Percentiles rank a stretch among this genome's conserved stretches.
Evolutionary conservation across 2,113 vertebrate species (phyloP).

Genomic region (Vicugna pacos): DNA sequence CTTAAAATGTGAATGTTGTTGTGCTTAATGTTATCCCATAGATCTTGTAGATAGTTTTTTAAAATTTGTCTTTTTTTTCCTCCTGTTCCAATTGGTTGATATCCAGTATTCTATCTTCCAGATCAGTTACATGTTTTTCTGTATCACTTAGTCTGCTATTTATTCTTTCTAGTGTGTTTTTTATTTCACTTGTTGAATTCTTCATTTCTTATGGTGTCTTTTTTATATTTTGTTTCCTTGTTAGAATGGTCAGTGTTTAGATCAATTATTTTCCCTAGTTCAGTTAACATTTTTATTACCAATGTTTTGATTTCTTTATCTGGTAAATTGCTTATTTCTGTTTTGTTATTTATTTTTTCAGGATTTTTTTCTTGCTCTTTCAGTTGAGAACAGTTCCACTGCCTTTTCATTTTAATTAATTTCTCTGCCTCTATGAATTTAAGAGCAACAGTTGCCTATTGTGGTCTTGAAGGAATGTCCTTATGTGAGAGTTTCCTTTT

Average conservation of each 20-base stretch:
- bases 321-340: neutral
- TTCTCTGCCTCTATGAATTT: neutral
- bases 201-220: neutral
- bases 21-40: neutral
- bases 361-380: neutral
- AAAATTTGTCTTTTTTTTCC: neutral
- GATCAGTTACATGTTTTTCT: neutral
- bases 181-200: neutral
- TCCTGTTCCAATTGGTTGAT: neutral
- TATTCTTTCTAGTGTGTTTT: neutral
- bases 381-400: neutral
- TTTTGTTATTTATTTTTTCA: neutral
- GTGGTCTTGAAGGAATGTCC: neutral
- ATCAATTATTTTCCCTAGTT: neutral
- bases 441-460: neutral
- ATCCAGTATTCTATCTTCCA: neutral
- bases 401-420: neutral
- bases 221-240: neutral
- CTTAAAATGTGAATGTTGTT: neutral
- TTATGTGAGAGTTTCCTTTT: neutral
- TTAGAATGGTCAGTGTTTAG: neutral
- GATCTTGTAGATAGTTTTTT: neutral
- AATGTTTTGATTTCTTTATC: neutral
- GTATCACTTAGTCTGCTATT: neutral
- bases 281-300: neutral